These are phyloP conservation scores for Microctonus hyperodae DNA, from an alignment of 2,888 invertebrate species.

Conservation along the genomic window DNA sequence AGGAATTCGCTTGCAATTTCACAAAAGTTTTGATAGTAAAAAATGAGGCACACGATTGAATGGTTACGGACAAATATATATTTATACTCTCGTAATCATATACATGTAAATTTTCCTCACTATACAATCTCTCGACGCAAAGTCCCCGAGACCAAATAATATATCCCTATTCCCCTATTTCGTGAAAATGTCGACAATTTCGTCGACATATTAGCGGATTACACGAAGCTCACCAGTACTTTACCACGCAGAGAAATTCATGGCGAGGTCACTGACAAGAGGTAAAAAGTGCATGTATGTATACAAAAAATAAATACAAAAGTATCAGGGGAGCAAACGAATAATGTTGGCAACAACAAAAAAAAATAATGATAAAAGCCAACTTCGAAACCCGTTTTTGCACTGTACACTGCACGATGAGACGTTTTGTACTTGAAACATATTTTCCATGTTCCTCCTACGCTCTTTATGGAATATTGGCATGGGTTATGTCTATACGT, in stretches of 20 bases:
- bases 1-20: not conserved
- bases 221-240: constrained; percentile 29
- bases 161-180: not conserved
- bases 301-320: not conserved
- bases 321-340: not conserved
- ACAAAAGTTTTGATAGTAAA: not conserved
- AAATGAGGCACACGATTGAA: not conserved
- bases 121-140: too few species aligned
- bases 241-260: not conserved
- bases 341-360: not conserved
- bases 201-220: constrained; percentile 48
- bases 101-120: not conserved
- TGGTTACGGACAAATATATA: not conserved
- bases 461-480: constrained; percentile 46
- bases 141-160: not conserved
- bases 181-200: constrained; percentile 36
- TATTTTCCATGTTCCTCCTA: constrained; percentile 22
- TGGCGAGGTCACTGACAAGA: not conserved
- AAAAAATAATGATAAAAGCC: not conserved
- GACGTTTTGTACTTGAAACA: not conserved
- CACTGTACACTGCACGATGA: constrained; percentile 24
- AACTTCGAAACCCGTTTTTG: constrained; percentile 11
- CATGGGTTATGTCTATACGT: constrained; percentile 45
- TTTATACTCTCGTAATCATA: too few species aligned
- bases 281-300: not conserved